These are phyloP conservation scores for Cremastinae sp. DNA, from an alignment of 2,888 invertebrate genomes.

Conservation along the genomic window DNA sequence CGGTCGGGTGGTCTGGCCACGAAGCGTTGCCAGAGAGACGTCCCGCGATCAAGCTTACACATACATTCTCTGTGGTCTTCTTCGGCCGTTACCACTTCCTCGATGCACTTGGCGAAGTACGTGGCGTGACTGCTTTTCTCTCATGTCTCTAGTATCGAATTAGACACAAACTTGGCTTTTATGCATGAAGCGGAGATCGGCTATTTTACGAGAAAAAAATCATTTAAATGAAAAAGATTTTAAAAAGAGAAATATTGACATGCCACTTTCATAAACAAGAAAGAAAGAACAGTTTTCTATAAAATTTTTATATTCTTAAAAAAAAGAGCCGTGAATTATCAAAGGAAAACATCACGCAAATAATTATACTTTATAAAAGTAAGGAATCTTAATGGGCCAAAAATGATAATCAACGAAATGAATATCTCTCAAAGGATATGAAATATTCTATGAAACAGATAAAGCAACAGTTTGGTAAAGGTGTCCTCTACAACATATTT, in stretches of 20 bases:
- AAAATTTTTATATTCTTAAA: background rate
- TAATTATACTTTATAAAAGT: no score
- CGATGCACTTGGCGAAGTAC: conserved; percentile 36
- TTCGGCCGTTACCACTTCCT: conserved; percentile 1
- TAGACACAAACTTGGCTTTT: conserved; percentile 1
- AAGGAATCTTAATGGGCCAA: no score
- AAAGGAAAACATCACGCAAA: no score
- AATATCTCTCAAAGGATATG: no score
- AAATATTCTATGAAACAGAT: no score
- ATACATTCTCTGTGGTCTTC: conserved; percentile 19
- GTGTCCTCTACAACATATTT: no score
- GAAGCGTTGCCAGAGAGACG: conserved; percentile 35
- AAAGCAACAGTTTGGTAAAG: no score
- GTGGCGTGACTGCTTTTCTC: conserved; percentile 22
- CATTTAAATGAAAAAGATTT: background rate
- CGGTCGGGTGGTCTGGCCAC: conserved; percentile 32
- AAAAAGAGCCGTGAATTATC: no score
- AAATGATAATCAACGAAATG: no score
- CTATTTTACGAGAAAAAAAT: background rate
- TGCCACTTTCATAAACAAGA: background rate
- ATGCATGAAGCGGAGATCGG: background rate
- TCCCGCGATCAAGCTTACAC: conserved; percentile 32
- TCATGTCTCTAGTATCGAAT: conserved; percentile 16
- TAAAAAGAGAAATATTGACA: background rate
- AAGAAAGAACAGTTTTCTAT: background rate